Evolutionary conservation across 1,140 invertebrate species (phyloP).

Genomic region (Pollicipes pollicipes): DNA sequence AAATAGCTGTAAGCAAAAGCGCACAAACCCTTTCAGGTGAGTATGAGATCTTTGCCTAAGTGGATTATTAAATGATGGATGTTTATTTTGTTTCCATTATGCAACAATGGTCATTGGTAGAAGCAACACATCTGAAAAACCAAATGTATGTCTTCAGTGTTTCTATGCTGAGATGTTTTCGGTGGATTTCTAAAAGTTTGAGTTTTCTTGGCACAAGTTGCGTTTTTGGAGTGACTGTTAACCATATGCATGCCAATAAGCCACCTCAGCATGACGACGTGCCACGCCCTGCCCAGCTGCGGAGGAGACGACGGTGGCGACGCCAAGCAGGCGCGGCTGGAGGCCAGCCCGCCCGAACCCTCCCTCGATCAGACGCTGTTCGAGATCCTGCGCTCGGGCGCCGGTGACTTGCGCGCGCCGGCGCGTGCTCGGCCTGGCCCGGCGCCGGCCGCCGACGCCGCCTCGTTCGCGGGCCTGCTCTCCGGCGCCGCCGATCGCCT

Average conservation of each 20-base stretch:
- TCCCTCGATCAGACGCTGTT: background rate
- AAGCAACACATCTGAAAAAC: too few species aligned
- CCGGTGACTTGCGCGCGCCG: background rate
- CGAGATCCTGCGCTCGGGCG: conserved; percentile 4
- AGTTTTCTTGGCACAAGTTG: too few species aligned
- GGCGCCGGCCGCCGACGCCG: too few species aligned
- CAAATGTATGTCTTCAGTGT: background rate
- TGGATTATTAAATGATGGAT: too few species aligned
- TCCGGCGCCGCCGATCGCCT: background rate
- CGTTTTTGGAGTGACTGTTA: too few species aligned
- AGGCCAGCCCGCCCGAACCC: background rate
- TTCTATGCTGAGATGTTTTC: too few species aligned
- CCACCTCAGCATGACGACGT: too few species aligned
- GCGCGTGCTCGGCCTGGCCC: too few species aligned
- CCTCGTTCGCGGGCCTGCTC: background rate
- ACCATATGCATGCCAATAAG: too few species aligned
- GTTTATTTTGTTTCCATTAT: too few species aligned
- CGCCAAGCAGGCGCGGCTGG: background rate
- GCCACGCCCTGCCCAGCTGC: background rate
- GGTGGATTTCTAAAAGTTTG: too few species aligned
- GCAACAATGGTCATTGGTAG: too few species aligned
- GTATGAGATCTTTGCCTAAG: background rate
- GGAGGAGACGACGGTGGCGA: background rate
- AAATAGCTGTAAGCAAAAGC: background rate
- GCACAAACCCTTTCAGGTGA: background rate